phyloP scores from a whole-genome alignment of 2,113 vertebrate species.

The Dissostichus mawsoni region DNA sequence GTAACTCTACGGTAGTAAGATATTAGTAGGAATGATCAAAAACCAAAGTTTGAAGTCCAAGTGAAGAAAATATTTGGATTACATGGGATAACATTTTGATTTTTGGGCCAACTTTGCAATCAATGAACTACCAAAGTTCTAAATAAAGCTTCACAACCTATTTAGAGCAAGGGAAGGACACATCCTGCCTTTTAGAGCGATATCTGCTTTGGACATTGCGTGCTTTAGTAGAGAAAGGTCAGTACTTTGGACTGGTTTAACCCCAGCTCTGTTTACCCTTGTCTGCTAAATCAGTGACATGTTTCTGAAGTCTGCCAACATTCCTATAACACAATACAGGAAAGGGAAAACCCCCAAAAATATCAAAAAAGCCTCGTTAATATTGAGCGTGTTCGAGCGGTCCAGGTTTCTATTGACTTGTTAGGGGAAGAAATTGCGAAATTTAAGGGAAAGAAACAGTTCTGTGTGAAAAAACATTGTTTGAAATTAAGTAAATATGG shows the following conservation, averaged over 20 bases:
- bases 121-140: not conserved
- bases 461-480: slow-evolving; percentile 39
- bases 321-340: too few relatives aligned
- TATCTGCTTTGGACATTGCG: not conserved
- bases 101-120: not conserved
- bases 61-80: not conserved
- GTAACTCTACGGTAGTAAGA: not conserved
- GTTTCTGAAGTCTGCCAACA: too few relatives aligned
- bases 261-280: slow-evolving; percentile 28
- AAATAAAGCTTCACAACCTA: not conserved
- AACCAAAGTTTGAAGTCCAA: not conserved
- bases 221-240: slow-evolving; percentile 6
- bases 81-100: not conserved
- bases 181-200: slow-evolving; percentile 11
- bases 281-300: not conserved
- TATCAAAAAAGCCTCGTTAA: too few relatives aligned
- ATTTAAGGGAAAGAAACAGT: slow-evolving; percentile 9
- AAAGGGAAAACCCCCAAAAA: too few relatives aligned
- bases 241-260: slow-evolving; percentile 29
- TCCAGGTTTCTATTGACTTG: slow-evolving; percentile 24
- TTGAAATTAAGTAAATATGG: slow-evolving; percentile 54
- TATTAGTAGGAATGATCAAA: not conserved
- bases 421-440: not conserved
- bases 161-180: slow-evolving; percentile 1
- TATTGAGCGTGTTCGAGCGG: slow-evolving; percentile 5